Evolutionary conservation across 2,113 vertebrate genomes (phyloP).

Genomic region (Seriola dumerili): DNA sequence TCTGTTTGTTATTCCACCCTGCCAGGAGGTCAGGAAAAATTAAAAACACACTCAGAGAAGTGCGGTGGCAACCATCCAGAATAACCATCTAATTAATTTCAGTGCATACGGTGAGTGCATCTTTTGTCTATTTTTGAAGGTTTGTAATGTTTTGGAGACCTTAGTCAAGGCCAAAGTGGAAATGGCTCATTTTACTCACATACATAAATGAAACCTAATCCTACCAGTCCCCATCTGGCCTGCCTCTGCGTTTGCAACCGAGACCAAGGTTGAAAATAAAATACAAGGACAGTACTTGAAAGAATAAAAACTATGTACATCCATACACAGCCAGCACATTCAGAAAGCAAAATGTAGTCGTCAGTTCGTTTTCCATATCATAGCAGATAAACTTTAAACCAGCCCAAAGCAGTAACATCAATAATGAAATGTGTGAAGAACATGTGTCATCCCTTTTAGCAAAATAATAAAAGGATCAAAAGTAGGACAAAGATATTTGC

Average conservation of each 20-base stretch:
- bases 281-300: slow-evolving; percentile 62
- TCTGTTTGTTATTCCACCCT: slow-evolving; percentile 72
- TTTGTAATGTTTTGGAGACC: slow-evolving; percentile 73
- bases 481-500: no score
- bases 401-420: slow-evolving; percentile 19
- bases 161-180: slow-evolving; percentile 75
- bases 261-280: slow-evolving; percentile 76
- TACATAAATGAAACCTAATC: slow-evolving; percentile 74
- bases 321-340: neutral
- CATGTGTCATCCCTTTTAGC: neutral
- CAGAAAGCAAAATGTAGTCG: neutral
- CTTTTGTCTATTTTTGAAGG: slow-evolving; percentile 71
- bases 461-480: neutral
- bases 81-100: slow-evolving; percentile 80
- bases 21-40: slow-evolving; percentile 74
- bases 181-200: slow-evolving; percentile 72
- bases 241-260: slow-evolving; percentile 51
- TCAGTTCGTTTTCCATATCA: neutral
- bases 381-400: neutral
- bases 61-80: slow-evolving; percentile 77
- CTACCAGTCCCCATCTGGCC: slow-evolving; percentile 73
- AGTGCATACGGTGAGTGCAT: slow-evolving; percentile 58
- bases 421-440: neutral
- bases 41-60: slow-evolving; percentile 72
- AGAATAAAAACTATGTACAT: slow-evolving; percentile 21